These are phyloP conservation scores for Manacus vitellinus DNA, from an alignment of 2,113 vertebrate species.

Conservation along the genomic window DNA sequence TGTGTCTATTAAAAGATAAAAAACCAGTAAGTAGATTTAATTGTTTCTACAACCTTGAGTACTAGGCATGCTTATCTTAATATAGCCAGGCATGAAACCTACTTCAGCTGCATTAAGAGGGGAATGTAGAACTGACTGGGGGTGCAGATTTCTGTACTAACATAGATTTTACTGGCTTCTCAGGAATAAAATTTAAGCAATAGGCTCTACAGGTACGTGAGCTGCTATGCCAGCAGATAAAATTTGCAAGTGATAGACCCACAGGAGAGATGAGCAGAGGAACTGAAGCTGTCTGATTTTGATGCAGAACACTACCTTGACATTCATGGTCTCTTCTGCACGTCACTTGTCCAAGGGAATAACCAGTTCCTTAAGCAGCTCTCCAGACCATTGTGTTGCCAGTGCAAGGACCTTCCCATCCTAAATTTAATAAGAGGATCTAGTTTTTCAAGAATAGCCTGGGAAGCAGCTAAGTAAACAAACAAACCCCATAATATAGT, in stretches of 20 bases:
- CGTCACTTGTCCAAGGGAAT: background rate
- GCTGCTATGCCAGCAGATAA: background rate
- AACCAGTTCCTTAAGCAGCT: background rate
- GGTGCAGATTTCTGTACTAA: background rate
- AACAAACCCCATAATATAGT: background rate
- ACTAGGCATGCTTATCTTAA: background rate
- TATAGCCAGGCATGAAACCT: background rate
- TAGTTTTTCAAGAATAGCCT: background rate
- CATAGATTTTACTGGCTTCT: background rate
- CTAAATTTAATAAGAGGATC: background rate
- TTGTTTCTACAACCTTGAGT: background rate
- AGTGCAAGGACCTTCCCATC: background rate
- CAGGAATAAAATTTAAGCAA: background rate
- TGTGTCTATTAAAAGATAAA: background rate
- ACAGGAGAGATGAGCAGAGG: background rate
- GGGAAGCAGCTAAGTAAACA: background rate
- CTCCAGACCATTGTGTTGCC: background rate
- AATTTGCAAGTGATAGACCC: background rate
- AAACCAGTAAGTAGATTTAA: background rate
- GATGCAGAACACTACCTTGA: background rate
- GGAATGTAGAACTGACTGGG: background rate
- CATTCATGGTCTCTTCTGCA: background rate
- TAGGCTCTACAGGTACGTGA: background rate
- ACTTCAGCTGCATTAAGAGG: background rate
- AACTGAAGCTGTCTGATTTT: background rate